Evolutionary conservation across 2,113 vertebrate genomes (phyloP), one percentile per base, ranked within the genome.

Genomic region (Proterorhinus semilunaris): DNA sequence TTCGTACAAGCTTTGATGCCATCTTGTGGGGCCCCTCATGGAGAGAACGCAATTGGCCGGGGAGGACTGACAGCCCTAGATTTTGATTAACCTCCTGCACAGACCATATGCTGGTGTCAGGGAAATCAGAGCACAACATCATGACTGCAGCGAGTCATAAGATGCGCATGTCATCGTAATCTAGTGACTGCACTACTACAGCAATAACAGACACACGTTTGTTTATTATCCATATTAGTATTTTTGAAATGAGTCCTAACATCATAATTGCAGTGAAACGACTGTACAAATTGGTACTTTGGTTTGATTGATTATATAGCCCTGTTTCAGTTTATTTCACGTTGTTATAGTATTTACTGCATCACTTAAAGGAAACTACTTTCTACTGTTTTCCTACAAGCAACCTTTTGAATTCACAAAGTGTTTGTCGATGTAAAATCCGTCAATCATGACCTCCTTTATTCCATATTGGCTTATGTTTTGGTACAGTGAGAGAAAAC

Each of bases 11-110:
- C 61, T 47, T 63, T 63, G 46, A 63, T 63, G 46, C 42, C 58
- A 61, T 45, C 57, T 59, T 59, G 57, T 11, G 12, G 57, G 12
- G 42, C 57, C 42, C 21, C 57, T 46, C 62, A 48, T 46, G n/a
- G 62, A 48, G 46, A 46, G 43, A 8, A 61, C n/a, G 36, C 44
- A 61, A 61, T 45, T 11, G 58, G 58, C 58, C 58, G 5, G 44
- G 44, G 59, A 45, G 44, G 59, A 48, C 62, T 63, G 62, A 63
- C 62, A 63, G 62, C 46, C 53, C 44, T 10, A 63, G 62, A 46
- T 48, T 63, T 17, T 63, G 62, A 63, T 63, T 63, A 47, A 21
- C 62, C 15, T 63, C 62, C 62, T 63, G 44, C 17, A 21, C 44
- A 63, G 62, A 62, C 36, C 46, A 63, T 47, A 48, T 47, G 62